phyloP scores from a whole-genome alignment of 2,888 invertebrate genomes.

The Brenthis daphne region DNA sequence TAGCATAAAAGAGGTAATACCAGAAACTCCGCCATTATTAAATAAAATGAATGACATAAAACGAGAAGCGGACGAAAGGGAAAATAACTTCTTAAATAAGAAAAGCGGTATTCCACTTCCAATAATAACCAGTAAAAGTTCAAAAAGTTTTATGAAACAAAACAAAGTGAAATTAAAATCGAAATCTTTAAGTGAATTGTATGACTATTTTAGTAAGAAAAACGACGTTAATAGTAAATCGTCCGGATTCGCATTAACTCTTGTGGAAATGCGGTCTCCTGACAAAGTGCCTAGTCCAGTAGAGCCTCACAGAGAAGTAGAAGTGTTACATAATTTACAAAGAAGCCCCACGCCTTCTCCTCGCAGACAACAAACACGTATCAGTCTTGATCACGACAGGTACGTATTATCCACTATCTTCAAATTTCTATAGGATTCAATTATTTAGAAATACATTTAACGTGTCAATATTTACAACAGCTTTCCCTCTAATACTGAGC shows the following conservation, averaged over 20 bases:
- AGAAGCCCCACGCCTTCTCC: slow-evolving; percentile 84
- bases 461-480: slow-evolving; percentile 10
- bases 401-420: slow-evolving; percentile 46
- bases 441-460: slow-evolving; percentile 15
- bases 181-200: slow-evolving; percentile 75
- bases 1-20: slow-evolving; percentile 39
- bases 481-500: slow-evolving; percentile 3
- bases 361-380: slow-evolving; percentile 66
- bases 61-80: slow-evolving; percentile 57
- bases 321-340: slow-evolving; percentile 86
- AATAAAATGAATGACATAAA: slow-evolving; percentile 66
- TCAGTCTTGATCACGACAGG: slow-evolving; percentile 74
- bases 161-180: slow-evolving; percentile 71
- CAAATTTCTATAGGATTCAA: slow-evolving; percentile 38
- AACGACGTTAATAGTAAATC: slow-evolving; percentile 54
- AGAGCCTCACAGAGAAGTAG: slow-evolving; percentile 84
- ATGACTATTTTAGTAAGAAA: slow-evolving; percentile 75
- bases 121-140: slow-evolving; percentile 59
- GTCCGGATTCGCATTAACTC: slow-evolving; percentile 63
- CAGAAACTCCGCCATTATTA: slow-evolving; percentile 54
- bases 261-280: slow-evolving; percentile 64
- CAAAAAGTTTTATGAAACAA: slow-evolving; percentile 52
- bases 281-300: slow-evolving; percentile 76
- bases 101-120: slow-evolving; percentile 74
- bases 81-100: slow-evolving; percentile 52